A percentile compares a stretch with the other conserved stretches of the same genome.
Conservation (phyloP, 2,888 invertebrate genomes). For the Cataglyphis cursor region DNA sequence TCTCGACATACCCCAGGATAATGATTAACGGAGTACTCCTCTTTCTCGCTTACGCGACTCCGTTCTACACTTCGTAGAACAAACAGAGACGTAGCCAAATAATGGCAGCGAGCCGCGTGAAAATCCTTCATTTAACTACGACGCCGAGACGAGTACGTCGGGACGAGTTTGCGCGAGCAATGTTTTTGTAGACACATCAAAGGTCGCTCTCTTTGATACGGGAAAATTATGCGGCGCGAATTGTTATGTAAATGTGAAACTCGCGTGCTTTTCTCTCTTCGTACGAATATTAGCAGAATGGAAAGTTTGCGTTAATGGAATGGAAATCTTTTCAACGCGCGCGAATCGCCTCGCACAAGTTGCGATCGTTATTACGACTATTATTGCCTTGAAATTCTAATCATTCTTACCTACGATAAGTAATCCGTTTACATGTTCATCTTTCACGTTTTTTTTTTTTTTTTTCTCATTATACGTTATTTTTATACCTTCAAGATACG, state of each 20-base stretch:
- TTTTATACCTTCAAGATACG: not conserved
- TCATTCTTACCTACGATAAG: not conserved
- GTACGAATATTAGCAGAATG: slow-evolving; percentile 18
- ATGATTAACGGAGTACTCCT: slow-evolving; percentile 79
- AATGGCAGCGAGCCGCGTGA: slow-evolving; percentile 54
- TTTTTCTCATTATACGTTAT: not conserved
- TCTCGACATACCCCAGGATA: slow-evolving; percentile 78
- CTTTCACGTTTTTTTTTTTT: not conserved
- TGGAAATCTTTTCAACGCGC: not conserved
- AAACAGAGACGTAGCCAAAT: slow-evolving; percentile 70
- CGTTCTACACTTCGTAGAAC: slow-evolving; percentile 56
- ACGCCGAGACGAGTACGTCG: not conserved
- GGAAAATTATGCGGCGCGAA: slow-evolving; percentile 24
- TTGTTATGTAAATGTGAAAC: slow-evolving; percentile 30
- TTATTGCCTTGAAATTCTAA: not conserved
- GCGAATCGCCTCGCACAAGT: slow-evolving; percentile 4
- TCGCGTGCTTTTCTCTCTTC: not conserved
- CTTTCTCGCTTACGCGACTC: slow-evolving; percentile 71
- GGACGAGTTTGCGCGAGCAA: not conserved
- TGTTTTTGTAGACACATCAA: slow-evolving; percentile 8
- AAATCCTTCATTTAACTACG: slow-evolving; percentile 39
- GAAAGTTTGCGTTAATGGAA: not conserved
- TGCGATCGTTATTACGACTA: not conserved
- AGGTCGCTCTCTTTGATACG: slow-evolving; percentile 1
- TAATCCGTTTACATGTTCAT: not conserved